Percentiles rank a stretch among this genome's conserved stretches.
These are phyloP conservation scores for Canis aureus DNA, from an alignment of 2,113 vertebrate genomes.

Conservation along the genomic window DNA sequence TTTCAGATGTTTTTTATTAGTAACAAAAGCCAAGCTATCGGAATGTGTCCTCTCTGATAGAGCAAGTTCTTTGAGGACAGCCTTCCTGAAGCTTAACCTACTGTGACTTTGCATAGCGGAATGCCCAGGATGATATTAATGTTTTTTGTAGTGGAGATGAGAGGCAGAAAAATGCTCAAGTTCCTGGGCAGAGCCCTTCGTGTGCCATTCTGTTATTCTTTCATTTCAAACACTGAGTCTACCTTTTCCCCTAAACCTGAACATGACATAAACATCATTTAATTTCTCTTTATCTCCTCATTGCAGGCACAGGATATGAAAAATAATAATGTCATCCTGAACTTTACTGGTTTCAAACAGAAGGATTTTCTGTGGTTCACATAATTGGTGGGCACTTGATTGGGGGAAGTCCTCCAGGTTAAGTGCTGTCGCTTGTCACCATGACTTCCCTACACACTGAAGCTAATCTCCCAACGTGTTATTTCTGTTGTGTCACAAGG, in stretches of 20 bases:
- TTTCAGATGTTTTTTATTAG: background rate
- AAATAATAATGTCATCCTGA: background rate
- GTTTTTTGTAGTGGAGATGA: background rate
- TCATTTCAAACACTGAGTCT: background rate
- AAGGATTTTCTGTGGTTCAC: background rate
- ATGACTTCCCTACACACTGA: background rate
- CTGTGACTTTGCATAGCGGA: background rate
- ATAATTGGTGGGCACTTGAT: background rate
- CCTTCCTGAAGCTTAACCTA: background rate
- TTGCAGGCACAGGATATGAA: background rate
- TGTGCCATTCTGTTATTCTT: background rate
- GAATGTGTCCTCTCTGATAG: background rate
- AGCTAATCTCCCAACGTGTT: background rate
- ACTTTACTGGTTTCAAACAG: background rate
- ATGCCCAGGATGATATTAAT: background rate
- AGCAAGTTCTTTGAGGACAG: background rate
- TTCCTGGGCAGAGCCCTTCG: background rate
- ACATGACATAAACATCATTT: background rate
- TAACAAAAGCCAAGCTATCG: background rate
- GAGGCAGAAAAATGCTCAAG: background rate
- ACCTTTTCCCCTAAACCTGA: background rate
- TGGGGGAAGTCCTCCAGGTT: background rate
- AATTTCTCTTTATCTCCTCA: slow-evolving; percentile 2
- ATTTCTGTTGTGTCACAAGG: background rate
- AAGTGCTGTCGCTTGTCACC: background rate